Conservation (phyloP, 2,888 invertebrate genomes). For the Thereva unica region DNA sequence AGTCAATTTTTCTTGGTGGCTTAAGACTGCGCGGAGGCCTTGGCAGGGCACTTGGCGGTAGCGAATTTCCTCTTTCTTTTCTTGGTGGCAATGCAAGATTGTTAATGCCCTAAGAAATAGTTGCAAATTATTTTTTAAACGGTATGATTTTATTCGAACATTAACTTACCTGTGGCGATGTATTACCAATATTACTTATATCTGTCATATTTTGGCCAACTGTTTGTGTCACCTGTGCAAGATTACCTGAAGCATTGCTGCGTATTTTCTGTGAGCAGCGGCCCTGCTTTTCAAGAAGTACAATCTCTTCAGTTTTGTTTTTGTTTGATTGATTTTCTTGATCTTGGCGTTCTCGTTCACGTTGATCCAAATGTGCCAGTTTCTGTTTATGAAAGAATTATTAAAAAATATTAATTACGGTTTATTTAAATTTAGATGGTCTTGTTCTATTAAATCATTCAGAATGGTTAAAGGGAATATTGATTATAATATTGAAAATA, state of each 20-base stretch:
- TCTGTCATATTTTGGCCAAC: slow-evolving; percentile 47
- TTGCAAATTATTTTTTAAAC: slow-evolving; percentile 2
- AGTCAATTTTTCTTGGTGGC: slow-evolving; percentile 45
- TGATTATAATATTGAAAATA: too few species aligned
- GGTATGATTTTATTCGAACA: neutral
- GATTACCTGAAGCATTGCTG: slow-evolving; percentile 43
- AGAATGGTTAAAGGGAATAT: too few species aligned
- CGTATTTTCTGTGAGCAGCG: slow-evolving; percentile 45
- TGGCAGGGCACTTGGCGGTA: slow-evolving; percentile 45
- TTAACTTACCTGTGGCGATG: slow-evolving; percentile 35
- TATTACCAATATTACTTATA: slow-evolving; percentile 45
- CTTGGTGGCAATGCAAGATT: slow-evolving; percentile 39
- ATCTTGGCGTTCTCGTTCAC: slow-evolving; percentile 43
- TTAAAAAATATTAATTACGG: neutral
- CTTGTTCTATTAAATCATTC: too few species aligned
- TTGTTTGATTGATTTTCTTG: slow-evolving; percentile 40
- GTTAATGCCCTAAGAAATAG: slow-evolving; percentile 36
- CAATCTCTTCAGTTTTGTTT: slow-evolving; percentile 44
- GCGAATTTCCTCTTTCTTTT: slow-evolving; percentile 44
- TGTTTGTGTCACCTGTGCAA: slow-evolving; percentile 45
- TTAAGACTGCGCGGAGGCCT: slow-evolving; percentile 44
- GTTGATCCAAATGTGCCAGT: slow-evolving; percentile 44
- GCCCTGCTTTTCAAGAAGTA: slow-evolving; percentile 45
- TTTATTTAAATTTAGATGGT: too few species aligned
- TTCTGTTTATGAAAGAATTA: slow-evolving; percentile 36